A percentile compares a stretch with the other conserved stretches of the same genome.
Evolutionary conservation across 2,888 invertebrate species (phyloP).

Genomic region (Eretmocerus hayati): DNA sequence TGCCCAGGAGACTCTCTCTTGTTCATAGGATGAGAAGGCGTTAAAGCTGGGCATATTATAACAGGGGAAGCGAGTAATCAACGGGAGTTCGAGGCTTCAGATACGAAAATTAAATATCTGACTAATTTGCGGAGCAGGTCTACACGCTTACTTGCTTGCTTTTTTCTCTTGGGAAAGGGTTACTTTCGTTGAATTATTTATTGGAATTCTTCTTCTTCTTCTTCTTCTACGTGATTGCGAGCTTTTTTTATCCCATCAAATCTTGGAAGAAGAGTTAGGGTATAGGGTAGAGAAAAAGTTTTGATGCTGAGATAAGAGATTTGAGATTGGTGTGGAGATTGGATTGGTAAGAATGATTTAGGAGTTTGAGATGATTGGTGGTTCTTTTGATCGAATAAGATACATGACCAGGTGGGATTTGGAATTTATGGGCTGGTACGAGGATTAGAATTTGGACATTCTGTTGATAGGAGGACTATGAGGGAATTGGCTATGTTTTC

Average conservation of each 20-base stretch:
- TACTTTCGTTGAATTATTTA: slow-evolving; percentile 10
- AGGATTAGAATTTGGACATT: too few relatives aligned
- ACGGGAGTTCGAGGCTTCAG: slow-evolving; percentile 18
- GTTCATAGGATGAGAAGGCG: slow-evolving; percentile 1
- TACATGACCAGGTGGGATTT: too few relatives aligned
- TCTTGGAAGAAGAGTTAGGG: background rate
- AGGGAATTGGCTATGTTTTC: too few relatives aligned
- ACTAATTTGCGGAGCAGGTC: slow-evolving; percentile 20
- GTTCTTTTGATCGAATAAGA: too few relatives aligned
- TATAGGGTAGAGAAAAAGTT: background rate
- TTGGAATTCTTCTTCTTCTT: background rate
- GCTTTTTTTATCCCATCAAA: background rate
- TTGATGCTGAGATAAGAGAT: background rate
- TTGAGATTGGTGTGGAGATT: too few relatives aligned
- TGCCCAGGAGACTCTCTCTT: too few relatives aligned
- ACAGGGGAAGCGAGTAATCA: slow-evolving; percentile 18
- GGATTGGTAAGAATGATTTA: too few relatives aligned
- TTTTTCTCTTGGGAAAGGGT: too few relatives aligned
- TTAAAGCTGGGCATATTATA: background rate
- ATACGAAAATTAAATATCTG: slow-evolving; percentile 22
- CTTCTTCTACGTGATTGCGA: background rate
- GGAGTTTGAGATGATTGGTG: too few relatives aligned
- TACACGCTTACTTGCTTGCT: too few relatives aligned
- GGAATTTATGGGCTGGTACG: too few relatives aligned
- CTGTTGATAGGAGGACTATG: too few relatives aligned